Evolutionary conservation across 64 coral and sea anemone species (phyloP), one percentile per base, ranked within the genome.

Genomic region (Stichodactyla mertensii): DNA sequence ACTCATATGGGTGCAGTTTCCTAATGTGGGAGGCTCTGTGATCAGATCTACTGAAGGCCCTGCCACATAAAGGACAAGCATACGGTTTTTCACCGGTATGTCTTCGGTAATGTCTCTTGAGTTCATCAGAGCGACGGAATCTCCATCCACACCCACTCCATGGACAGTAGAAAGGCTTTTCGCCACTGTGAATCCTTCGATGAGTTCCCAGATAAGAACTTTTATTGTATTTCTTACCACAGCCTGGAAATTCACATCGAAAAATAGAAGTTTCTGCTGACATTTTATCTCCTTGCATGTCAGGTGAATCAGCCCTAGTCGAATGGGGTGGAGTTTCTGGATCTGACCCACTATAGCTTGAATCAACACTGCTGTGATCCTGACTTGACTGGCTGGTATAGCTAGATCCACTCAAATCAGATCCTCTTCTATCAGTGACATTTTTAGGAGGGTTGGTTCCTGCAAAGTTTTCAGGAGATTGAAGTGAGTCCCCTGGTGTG

Each of bases 21-120:
- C 90, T 92, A n/a, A 95, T 95, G 69, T 95, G 94, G 14, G 94
- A 95, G 8, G 94, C 85, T 77, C 94, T 86, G 55, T 95, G 94
- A 55, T 95, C 94, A 20, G 94, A 95, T 31, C 94, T 90, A 84
- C 94, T 95, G 81, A 95, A 95, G 27, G 94, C 91, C 64, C 94
- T 95, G 5, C 94, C 94, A 83, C 94, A 95, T 54, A 95, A 61
- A 15, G 94, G 94, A 87, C 94, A 95, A 7, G 91, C 87, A 56
- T 95, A 95, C 0, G 94, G 94, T 51, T 95, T 95, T 64, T 95
- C 94, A 22, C 94, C 94, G 28, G 94, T 95, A 26, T 95, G 94
- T 83, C 94, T 77, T 64, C 94, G 90, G 78, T 95, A 95, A 54
- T 95, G 94, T 52, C 94, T 88, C 61, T 95, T 95, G 24, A 95